phyloP scores from a whole-genome alignment of 2,888 invertebrate species.

The Ophion obscuratus region DNA sequence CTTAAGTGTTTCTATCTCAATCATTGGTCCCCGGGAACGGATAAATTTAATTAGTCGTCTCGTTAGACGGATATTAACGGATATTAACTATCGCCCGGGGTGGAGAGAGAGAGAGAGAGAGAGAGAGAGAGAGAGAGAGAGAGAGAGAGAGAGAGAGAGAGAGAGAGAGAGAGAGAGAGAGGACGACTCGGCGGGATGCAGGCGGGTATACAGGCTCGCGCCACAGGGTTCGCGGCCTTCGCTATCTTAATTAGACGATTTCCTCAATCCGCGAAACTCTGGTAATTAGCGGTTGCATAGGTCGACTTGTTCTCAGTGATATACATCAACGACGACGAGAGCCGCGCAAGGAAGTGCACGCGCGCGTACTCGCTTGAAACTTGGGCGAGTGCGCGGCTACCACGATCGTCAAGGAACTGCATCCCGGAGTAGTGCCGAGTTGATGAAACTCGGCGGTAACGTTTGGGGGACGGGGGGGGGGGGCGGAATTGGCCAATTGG shows the following conservation, averaged over 20 bases:
- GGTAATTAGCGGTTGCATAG: constrained; percentile 62
- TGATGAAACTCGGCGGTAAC: neutral
- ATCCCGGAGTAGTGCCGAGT: neutral
- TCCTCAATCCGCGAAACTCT: constrained; percentile 66
- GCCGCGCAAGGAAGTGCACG: constrained; percentile 62
- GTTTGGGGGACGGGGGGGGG: neutral
- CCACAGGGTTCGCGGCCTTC: constrained; percentile 15
- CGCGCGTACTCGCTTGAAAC: neutral
- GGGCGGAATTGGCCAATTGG: neutral
- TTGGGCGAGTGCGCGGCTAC: neutral
- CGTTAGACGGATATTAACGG: constrained; percentile 56
- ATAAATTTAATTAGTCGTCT: constrained; percentile 60
- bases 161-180: neutral
- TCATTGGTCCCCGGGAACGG: constrained; percentile 11
- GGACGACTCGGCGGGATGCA: neutral
- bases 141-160: neutral
- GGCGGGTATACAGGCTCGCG: constrained; percentile 12
- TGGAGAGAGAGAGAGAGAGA: neutral
- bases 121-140: neutral
- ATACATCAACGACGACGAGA: constrained; percentile 36
- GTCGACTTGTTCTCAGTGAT: constrained; percentile 46
- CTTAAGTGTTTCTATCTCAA: constrained; percentile 7
- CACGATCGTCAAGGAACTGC: neutral
- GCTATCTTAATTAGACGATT: constrained; percentile 67
- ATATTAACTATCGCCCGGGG: constrained; percentile 48